Conservation (phyloP, 2,113 vertebrate species). For the Oreochromis niloticus region DNA sequence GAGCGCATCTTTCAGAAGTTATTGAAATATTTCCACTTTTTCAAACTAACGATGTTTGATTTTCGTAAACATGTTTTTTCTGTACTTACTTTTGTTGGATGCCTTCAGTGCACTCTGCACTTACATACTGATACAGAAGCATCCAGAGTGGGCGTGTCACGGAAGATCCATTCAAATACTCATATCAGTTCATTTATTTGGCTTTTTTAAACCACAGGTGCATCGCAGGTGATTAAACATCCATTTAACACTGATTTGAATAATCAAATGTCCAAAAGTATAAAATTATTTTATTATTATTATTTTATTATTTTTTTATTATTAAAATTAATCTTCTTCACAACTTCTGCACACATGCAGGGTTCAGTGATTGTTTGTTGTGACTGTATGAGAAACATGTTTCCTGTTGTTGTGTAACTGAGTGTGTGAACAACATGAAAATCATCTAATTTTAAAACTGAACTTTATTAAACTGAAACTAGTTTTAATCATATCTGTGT, state of each 20-base stretch:
- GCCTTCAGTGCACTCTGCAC: background rate
- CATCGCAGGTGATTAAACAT: background rate
- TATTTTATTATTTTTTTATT: background rate
- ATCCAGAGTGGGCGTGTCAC: rapidly evolving
- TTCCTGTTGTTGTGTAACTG: background rate
- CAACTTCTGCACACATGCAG: background rate
- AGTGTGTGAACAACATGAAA: background rate
- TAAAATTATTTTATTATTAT: too few species aligned
- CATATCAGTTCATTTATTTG: rapidly evolving
- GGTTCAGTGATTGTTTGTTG: background rate
- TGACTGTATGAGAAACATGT: background rate
- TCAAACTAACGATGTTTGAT: background rate
- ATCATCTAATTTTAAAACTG: background rate
- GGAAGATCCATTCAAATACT: rapidly evolving
- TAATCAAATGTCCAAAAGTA: background rate
- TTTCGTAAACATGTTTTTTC: rapidly evolving
- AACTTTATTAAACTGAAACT: background rate
- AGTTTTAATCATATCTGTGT: background rate
- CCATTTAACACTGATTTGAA: background rate
- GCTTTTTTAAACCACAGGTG: rapidly evolving
- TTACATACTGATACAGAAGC: rapidly evolving
- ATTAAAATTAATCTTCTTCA: rapidly evolving
- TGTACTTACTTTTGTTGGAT: background rate
- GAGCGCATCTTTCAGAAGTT: background rate
- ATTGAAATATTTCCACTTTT: background rate